A percentile compares a stretch with the other conserved stretches of the same genome.
phyloP scores from a whole-genome alignment of 2,113 vertebrate species.

The Benitochromis conjunctus region DNA sequence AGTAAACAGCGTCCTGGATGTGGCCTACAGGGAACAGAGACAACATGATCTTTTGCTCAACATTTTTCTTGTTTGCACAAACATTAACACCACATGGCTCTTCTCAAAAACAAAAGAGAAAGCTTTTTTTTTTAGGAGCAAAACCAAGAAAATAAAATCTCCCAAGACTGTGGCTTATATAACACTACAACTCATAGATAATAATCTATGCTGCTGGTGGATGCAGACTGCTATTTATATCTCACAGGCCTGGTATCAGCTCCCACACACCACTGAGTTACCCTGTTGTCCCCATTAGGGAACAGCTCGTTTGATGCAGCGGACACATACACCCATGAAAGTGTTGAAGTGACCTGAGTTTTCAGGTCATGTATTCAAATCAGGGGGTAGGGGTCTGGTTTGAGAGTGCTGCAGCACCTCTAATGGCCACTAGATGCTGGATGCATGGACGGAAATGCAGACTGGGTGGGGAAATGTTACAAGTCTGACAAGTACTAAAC shows the following conservation, averaged over 20 bases:
- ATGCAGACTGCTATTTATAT: conserved; percentile 63
- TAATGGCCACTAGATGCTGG: background rate
- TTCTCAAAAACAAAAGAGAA: background rate
- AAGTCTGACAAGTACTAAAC: background rate
- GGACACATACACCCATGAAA: background rate
- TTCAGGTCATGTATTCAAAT: conserved; percentile 18
- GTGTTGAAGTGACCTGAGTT: background rate
- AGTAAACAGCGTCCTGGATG: background rate
- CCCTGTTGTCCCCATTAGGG: conserved; percentile 22
- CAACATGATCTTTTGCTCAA: background rate
- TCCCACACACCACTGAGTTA: conserved; percentile 54
- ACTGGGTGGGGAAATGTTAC: background rate
- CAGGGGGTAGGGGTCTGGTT: background rate
- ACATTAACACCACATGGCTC: background rate
- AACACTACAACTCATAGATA: conserved; percentile 2
- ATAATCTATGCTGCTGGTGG: conserved; percentile 41
- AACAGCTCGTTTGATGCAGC: conserved; percentile 25
- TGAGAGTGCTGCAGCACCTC: background rate
- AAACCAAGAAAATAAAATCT: background rate
- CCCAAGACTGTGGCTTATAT: background rate
- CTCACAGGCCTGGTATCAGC: conserved; percentile 53
- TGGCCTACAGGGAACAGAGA: background rate
- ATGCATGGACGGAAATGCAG: background rate
- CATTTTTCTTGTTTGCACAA: background rate
- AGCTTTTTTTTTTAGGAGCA: background rate